Evolutionary conservation across 2,113 vertebrate species (phyloP), one percentile per base, ranked within the genome.

Genomic region (Scytalopus superciliaris): DNA sequence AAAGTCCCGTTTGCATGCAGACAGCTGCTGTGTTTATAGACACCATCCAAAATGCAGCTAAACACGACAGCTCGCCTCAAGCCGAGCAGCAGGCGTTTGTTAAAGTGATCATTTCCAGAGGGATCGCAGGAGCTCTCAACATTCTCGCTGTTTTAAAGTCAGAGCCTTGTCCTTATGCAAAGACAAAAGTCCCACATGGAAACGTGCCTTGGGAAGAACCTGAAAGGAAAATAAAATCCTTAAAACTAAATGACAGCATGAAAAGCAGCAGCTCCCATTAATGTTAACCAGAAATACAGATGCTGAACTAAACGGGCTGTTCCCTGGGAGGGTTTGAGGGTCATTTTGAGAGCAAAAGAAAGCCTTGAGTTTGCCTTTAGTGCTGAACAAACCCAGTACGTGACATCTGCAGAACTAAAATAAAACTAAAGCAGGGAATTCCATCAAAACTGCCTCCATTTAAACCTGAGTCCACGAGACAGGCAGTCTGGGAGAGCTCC

Each of bases 21-120:
- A 96, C 93, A 97, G 96, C 96, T 96, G 95, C 87, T 90, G 64
- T 91, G 93, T 94, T 94, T 92, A 79, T 3, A 95, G 93, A 74
- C 81, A 95, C 72, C 89, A 67, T 82, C 91, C 94, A 67, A 87
- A 90, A 94, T 21, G 70, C 94, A 94, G 91, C 90, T 78, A 83
- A 93, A 93, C 56, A 89, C 19, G 3, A 95, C 75, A 87, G 84
- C 91, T 87, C 49, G 2, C 86, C 75, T 73, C n/a, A 42, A 93
- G 72, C 23, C 5, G 16, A 96, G 84, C 88, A 87, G 70, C 84
- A 84, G 87, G 47, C 88, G 37, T 85, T 92, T 84, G 93, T 69
- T 94, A 68, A 50, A 87, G 42, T 56, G 24, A 91, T 88, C 60
- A 5, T 84, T 94, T 89, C 93, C 91, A 95, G 74, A 78, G 74